Evolutionary conservation across 2,797 vertebrate species (phyloP).

Genomic region (Gymnothorax javanicus): DNA sequence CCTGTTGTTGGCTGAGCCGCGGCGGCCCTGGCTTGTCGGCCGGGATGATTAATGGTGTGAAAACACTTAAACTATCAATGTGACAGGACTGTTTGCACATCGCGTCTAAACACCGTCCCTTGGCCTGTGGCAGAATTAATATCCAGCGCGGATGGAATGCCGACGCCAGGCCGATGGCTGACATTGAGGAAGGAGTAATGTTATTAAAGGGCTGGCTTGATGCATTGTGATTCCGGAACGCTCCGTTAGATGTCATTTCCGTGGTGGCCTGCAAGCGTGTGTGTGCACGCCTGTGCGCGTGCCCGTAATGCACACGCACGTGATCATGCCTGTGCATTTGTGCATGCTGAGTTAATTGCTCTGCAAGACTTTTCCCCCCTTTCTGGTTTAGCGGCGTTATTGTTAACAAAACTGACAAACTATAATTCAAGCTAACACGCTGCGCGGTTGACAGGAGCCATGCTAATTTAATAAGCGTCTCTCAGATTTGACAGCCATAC

Average conservation of each 20-base stretch:
- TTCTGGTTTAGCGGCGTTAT: conserved; percentile 45
- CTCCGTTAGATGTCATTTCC: background rate
- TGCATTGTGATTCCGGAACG: background rate
- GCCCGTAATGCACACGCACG: background rate
- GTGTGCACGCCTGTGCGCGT: background rate
- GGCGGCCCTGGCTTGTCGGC: background rate
- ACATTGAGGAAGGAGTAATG: background rate
- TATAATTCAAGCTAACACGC: conserved; percentile 51
- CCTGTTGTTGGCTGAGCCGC: background rate
- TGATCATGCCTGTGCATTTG: background rate
- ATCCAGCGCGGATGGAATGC: background rate
- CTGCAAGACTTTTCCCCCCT: conserved; percentile 5
- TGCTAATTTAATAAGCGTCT: conserved; percentile 56
- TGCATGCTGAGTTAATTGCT: background rate
- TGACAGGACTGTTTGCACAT: background rate
- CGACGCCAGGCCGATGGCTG: background rate
- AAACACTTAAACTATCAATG: conserved; percentile 16
- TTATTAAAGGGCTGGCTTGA: background rate
- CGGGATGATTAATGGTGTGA: background rate
- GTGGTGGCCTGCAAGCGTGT: background rate
- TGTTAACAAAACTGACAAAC: conserved; percentile 51
- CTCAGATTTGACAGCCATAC: conserved; percentile 51
- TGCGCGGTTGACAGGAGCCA: conserved; percentile 42
- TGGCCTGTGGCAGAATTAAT: conserved; percentile 13
- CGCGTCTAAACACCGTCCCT: background rate